Percentiles rank a stretch among this genome's conserved stretches.
phyloP scores from a whole-genome alignment of 2,888 invertebrate genomes.

The Megamerina dolium region DNA sequence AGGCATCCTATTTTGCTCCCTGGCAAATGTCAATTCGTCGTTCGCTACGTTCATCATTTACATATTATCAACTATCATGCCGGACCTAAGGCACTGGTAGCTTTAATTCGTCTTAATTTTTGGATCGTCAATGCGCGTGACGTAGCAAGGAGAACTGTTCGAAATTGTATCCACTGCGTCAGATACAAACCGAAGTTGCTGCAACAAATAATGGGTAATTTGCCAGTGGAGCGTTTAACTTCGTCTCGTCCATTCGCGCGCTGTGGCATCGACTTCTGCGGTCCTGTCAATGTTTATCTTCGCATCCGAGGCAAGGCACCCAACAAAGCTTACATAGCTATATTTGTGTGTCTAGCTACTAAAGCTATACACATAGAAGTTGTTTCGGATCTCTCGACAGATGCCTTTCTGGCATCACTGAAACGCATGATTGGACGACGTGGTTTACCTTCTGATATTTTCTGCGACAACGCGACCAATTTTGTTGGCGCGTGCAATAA shows the following conservation, averaged over 20 bases:
- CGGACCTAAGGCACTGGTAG: slow-evolving; percentile 12
- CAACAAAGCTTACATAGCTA: slow-evolving; percentile 13
- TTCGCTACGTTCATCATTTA: slow-evolving; percentile 11
- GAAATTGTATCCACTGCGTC: neutral
- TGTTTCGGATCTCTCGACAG: slow-evolving; percentile 14
- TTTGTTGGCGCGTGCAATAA: slow-evolving; percentile 10
- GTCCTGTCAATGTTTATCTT: slow-evolving; percentile 11
- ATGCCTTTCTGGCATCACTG: slow-evolving; percentile 15
- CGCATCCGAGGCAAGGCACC: slow-evolving; percentile 9
- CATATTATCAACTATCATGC: slow-evolving; percentile 17
- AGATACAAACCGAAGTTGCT: slow-evolving; percentile 12
- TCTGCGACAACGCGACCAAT: slow-evolving; percentile 15
- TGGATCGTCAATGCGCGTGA: slow-evolving; percentile 16
- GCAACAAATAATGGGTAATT: slow-evolving; percentile 14
- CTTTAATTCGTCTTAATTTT: slow-evolving; percentile 12
- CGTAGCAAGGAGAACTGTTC: neutral
- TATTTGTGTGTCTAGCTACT: slow-evolving; percentile 15
- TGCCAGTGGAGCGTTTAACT: slow-evolving; percentile 7
- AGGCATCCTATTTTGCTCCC: slow-evolving; percentile 13
- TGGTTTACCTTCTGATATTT: slow-evolving; percentile 10
- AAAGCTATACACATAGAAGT: slow-evolving; percentile 18
- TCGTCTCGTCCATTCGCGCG: slow-evolving; percentile 13
- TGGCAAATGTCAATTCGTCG: slow-evolving; percentile 6
- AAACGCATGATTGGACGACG: slow-evolving; percentile 11
- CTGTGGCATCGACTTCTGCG: slow-evolving; percentile 15